These are phyloP conservation scores for Tachyglossus aculeatus DNA, from an alignment of 2,797 vertebrate species.

Conservation along the genomic window DNA sequence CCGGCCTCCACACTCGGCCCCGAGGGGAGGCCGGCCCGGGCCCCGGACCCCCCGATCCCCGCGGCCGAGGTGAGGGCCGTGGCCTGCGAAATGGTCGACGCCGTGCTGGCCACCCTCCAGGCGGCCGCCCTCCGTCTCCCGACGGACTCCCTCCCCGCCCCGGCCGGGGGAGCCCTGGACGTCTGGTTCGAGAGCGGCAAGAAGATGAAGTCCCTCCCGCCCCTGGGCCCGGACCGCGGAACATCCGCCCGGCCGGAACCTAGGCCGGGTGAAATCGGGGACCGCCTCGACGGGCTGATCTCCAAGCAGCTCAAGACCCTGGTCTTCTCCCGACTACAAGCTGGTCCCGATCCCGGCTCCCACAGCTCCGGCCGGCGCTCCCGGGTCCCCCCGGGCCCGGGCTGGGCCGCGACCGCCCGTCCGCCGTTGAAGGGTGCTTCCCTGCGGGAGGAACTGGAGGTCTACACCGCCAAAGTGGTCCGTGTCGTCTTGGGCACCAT, in stretches of 20 bases:
- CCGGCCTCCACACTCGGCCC: no score
- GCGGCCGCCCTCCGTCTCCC: no score
- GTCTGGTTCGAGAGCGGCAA: slow-evolving; percentile 53
- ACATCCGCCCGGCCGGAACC: neutral
- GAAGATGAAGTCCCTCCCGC: slow-evolving; percentile 49
- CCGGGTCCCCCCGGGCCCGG: neutral
- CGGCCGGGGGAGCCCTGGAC: slow-evolving; percentile 5
- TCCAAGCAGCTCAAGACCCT: slow-evolving; percentile 45
- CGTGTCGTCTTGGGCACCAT: slow-evolving; percentile 50
- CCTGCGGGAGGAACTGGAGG: slow-evolving; percentile 38
- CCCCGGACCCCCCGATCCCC: no score
- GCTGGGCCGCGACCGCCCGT: neutral
- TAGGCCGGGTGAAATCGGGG: slow-evolving; percentile 11
- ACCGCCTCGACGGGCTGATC: slow-evolving; percentile 31
- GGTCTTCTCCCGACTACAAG: slow-evolving; percentile 41
- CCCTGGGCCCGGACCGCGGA: neutral
- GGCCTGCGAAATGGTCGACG: no score
- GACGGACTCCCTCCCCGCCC: no score
- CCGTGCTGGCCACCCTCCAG: no score
- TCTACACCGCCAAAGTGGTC: slow-evolving; percentile 53
- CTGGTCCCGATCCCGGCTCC: neutral
- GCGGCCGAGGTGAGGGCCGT: no score
- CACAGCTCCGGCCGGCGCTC: neutral
- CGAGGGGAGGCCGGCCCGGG: no score
- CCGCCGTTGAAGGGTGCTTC: neutral